Evolutionary conservation across 2,797 vertebrate genomes (phyloP), one percentile per base, ranked within the genome.

Genomic region (Rhabdomys pumilio): DNA sequence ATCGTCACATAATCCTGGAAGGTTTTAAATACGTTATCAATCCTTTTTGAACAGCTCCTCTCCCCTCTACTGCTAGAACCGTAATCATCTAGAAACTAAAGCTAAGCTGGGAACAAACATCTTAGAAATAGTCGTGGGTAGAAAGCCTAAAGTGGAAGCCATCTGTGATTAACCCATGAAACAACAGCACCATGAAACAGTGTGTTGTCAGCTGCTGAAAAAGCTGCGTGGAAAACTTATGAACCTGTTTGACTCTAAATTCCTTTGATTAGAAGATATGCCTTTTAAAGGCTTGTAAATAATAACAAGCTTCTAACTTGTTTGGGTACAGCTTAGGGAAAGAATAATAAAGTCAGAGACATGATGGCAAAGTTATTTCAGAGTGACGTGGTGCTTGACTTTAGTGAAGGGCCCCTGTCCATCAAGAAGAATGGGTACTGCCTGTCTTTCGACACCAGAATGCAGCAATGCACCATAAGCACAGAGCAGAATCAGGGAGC

Each of bases 11-110:
- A 95, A 92, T 94, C 73, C 91, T 97, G 41, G 3, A 19, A 93
- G 67, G 92, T 89, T 96, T 97, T 90, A 89, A 97, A 76, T 90
- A 17, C 57, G 80, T 2, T 72, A 87, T 72, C 79, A 85, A 80
- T 94, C 44, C 31, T 19, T 73, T 90, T 87, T 31, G 65, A 96
- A 63, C 77, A 92, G 34, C 3, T 96, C 34, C 92, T 72, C 24
- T 19, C 83, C 20, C 26, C 55, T 67, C 55, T 67, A 97, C 80
- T 61, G 34, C 47, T 63, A 81, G 38, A 84, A 89, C 0, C 20
- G 91, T 69, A 88, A 81, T 90, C 89, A 44, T 73, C 50, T 90
- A 41, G 80, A 44, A 89, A 92, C 92, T 86, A 91, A 95, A 96
- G 53, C 41, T 82, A 55, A 81, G 11, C 88, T 41, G 57, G n/a